Base-by-base conservation (phyloP, 2,797 vertebrate species). In the Argentina silus region DNA sequence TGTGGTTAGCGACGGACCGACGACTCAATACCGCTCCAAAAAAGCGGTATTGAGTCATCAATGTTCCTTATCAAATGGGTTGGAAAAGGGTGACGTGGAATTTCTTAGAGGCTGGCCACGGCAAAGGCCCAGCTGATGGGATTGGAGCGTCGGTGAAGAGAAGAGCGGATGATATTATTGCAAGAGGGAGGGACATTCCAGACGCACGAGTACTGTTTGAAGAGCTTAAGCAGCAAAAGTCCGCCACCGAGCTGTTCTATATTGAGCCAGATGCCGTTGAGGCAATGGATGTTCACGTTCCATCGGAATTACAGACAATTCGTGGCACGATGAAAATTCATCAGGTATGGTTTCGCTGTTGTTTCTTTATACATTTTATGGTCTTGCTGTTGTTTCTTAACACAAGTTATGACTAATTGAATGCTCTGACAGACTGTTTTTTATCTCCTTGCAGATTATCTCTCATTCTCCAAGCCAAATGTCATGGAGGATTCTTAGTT, bases 201-300 rank as follows among this genome's bases (percentile, higher is more conserved):
- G 45, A 47, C 45, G 45, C 45, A 47, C n/a, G 47, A 36, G 45
- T 47, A 5, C 45, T 47, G 45, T 47, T 5, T 47, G 45, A 47
- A 47, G 45, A 47, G 45, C 10, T 47, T 47, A 47, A 47, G 45
- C 45, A 47, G 45, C 45, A 47, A 67, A 78, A 86, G 78, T 72
- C 76, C 45, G 45, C 45, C 45, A 47, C 45, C 6, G 47, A 50
- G 47, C 47, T 50, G 6, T 50, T 50, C 47, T 50, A 50, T 50
- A 2, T 4, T 50, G 47, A 50, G 47, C 47, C 47, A 50, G 47
- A 50, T 50, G 47, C 3, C 47, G 47, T 50, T 50, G 47, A 50
- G 47, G 47, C 47, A 48, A 48, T 48, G 47, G 47, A 70, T 57
- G 56, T 70, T 70, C 68, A 70, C 43, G 17, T 70, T 55, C 68